These are phyloP conservation scores for Parambassis ranga DNA, from an alignment of 2,797 vertebrate species.

Conservation along the genomic window DNA sequence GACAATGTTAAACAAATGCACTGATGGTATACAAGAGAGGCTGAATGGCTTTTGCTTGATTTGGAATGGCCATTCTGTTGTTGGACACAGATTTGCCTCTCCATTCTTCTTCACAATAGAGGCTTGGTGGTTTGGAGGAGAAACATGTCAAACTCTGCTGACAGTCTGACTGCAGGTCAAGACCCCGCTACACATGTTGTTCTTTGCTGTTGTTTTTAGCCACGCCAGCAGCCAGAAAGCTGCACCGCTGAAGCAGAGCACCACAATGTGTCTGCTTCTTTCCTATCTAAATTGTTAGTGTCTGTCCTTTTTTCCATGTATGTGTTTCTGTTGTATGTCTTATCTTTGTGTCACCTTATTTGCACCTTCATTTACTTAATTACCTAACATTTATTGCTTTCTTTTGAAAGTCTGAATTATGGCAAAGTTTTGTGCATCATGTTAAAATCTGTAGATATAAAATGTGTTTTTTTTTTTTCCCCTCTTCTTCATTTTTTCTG, in stretches of 20 bases:
- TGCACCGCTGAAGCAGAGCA: conserved; percentile 2
- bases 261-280: neutral
- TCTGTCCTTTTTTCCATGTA: neutral
- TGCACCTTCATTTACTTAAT: neutral
- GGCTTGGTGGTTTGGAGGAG: conserved; percentile 53
- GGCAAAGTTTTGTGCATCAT: neutral
- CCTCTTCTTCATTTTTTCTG: neutral
- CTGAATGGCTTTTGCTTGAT: conserved; percentile 61
- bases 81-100: conserved; percentile 53
- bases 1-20: conserved; percentile 63
- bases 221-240: conserved; percentile 35
- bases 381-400: neutral
- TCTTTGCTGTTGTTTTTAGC: conserved; percentile 59
- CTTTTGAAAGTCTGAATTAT: no score
- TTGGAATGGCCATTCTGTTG: conserved; percentile 58
- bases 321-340: neutral
- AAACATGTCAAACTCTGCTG: conserved; percentile 61
- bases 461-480: neutral
- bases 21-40: conserved; percentile 57
- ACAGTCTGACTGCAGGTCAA: conserved; percentile 65
- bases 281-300: neutral
- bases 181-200: conserved; percentile 59
- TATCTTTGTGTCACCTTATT: neutral
- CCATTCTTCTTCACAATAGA: conserved; percentile 66
- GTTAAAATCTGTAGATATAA: neutral